Evolutionary conservation across 1,140 invertebrate species (phyloP).

Genomic region (Neodiprion pinetum): DNA sequence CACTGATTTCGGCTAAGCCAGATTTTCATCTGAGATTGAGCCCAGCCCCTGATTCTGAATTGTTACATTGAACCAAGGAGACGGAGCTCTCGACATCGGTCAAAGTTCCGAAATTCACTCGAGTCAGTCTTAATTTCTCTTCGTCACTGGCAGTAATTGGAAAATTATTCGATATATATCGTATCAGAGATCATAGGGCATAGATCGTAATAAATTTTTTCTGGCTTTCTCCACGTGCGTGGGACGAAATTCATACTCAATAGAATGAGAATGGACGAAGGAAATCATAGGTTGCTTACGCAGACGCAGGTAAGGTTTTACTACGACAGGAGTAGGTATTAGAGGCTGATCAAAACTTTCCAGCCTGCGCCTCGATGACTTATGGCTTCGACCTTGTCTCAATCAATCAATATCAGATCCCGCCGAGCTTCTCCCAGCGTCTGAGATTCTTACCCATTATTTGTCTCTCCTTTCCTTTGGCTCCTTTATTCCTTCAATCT

Average conservation of each 20-base stretch:
- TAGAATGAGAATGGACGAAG: neutral
- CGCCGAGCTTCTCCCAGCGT: no score
- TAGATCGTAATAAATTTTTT: neutral
- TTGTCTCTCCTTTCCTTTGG: neutral
- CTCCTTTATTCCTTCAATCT: neutral
- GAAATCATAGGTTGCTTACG: neutral
- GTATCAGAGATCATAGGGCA: neutral
- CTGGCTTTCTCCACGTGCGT: neutral
- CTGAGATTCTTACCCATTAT: no score
- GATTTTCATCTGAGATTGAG: no score
- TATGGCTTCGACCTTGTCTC: neutral
- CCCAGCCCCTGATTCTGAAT: no score
- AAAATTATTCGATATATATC: neutral
- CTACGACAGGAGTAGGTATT: neutral
- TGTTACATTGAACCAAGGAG: no score
- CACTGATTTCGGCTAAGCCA: no score
- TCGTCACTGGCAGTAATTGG: neutral
- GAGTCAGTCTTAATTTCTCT: no score
- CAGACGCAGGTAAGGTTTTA: neutral
- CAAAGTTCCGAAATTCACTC: no score
- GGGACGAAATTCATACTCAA: neutral
- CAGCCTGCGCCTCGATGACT: neutral
- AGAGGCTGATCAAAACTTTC: neutral
- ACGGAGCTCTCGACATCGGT: no score
- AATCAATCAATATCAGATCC: neutral